A percentile compares a stretch with the other conserved stretches of the same genome.
Evolutionary conservation across 37 sponge, comb jelly and placozoan genomes (phyloP).

Genomic region (Tethya wilhelma): DNA sequence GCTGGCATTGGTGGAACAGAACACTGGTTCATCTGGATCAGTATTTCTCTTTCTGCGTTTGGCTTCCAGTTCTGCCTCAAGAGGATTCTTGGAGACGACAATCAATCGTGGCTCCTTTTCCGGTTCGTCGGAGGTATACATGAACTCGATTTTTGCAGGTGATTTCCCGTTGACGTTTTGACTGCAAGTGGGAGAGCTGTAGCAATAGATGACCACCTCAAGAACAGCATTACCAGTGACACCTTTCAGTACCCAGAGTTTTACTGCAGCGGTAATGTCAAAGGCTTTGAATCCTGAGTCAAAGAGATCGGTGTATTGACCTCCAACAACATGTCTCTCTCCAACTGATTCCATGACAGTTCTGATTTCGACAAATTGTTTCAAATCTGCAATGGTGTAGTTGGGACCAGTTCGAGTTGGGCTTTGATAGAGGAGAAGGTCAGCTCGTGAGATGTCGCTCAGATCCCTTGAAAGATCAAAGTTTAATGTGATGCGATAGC

Average conservation of each 20-base stretch:
- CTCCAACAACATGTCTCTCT: constrained; percentile 15
- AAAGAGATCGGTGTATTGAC: constrained; percentile 15
- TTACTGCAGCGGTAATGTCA: constrained; percentile 41
- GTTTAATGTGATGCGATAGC: constrained; percentile 16
- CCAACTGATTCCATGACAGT: constrained; percentile 17
- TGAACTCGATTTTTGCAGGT: constrained; percentile 24
- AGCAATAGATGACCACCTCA: constrained; percentile 52
- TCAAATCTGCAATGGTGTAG: background rate
- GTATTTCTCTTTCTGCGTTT: background rate
- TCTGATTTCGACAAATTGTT: constrained; percentile 50
- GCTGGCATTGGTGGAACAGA: constrained; percentile 24
- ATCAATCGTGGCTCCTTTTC: constrained; percentile 31
- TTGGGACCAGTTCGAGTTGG: constrained; percentile 14
- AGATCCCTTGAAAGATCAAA: constrained; percentile 32
- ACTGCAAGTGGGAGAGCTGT: constrained; percentile 36
- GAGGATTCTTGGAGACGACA: constrained; percentile 29
- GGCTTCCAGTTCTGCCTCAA: background rate
- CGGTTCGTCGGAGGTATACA: background rate
- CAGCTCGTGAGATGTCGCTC: constrained; percentile 26
- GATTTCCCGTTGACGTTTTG: background rate
- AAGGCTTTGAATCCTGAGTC: constrained; percentile 43
- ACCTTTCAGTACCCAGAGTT: constrained; percentile 36
- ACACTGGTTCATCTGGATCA: background rate
- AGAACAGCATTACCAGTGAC: constrained; percentile 15
- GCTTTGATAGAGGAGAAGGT: constrained; percentile 65